Evolutionary conservation across 1,140 invertebrate species (phyloP), one percentile per base, ranked within the genome.

Genomic region (Helicorthomorpha holstii): DNA sequence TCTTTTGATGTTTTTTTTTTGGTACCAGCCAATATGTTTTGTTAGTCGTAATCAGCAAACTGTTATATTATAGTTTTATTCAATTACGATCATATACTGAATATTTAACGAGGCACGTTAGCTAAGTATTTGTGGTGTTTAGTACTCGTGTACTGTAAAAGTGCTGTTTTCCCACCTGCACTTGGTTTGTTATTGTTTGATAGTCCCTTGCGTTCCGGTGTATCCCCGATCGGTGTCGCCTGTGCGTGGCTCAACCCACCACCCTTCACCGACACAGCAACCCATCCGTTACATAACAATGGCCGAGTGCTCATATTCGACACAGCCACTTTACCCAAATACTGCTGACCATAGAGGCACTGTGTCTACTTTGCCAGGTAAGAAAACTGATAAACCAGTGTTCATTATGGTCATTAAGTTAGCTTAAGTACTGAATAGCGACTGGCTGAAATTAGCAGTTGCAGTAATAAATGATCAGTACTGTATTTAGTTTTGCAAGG

Each of bases 281-380:
- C 19, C 26, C 14, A 10, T 4, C 10, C 48, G 12, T 34, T 38
- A 34, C 27, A 25, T 19, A 26, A 23, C 50, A 4, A 27, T 57
- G 23, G 59, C 58, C 2, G 62, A 64, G 38, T 46, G 62, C 3
- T 58, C 58, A 7, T 64, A 63, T 42, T 49, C 29, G n/a, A n/a
- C 22, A 27, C 57, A 58, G 21, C 34, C 57, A 24, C 41, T 29
- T 50, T 49, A 46, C 24, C 29, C 51, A n/a, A 34, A 16, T 16
- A 27, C 56, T 14, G 45, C 38, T 49, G 54, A 57, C 25, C 27
- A 49, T 24, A 51, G 52, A 22, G 27, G 52, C 34, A 47, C 24
- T 27, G 49, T 53, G 42, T 54, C 57, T 34, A 55, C 59, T 27
- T 59, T 57, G 38, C 57, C 57, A 55, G 59, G 60, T 49, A 43